Evolutionary conservation across 2,113 vertebrate species (phyloP).

Genomic region (Barnardius zonarius): DNA sequence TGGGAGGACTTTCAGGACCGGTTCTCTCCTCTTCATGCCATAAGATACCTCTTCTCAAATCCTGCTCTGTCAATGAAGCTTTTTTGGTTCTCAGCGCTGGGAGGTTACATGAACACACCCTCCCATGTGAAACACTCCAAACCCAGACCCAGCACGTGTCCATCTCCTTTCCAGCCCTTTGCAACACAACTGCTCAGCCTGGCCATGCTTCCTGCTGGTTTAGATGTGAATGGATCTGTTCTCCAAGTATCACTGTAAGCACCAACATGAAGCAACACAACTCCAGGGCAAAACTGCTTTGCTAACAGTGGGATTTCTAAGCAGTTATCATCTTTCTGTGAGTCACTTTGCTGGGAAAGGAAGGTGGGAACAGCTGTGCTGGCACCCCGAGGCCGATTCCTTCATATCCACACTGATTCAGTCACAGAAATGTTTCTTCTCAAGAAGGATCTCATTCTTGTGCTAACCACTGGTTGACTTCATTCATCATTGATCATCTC

Average conservation of each 20-base stretch:
- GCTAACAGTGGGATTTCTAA: not conserved
- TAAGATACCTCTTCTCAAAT: not conserved
- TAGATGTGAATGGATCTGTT: not conserved
- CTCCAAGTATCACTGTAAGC: not conserved
- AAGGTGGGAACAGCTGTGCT: constrained; percentile 36
- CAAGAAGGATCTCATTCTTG: constrained; percentile 13
- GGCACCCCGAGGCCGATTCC: not conserved
- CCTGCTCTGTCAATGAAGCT: not conserved
- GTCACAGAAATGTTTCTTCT: not conserved
- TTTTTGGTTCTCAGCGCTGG: not conserved
- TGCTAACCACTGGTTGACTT: constrained; percentile 25
- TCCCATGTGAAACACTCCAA: not conserved
- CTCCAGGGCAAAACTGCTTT: not conserved
- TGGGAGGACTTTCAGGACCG: constrained; percentile 1
- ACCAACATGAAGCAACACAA: not conserved
- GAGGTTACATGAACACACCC: not conserved
- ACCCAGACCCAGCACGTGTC: accelerated
- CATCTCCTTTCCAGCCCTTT: not conserved
- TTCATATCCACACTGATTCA: not conserved
- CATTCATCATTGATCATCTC: constrained; percentile 49
- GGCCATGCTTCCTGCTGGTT: not conserved
- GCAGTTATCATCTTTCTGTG: not conserved
- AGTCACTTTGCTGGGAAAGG: constrained; percentile 7
- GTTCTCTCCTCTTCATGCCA: not conserved
- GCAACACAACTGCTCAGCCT: not conserved